These are phyloP conservation scores for Nasonia giraulti DNA, from an alignment of 1,140 invertebrate species.

Conservation along the genomic window DNA sequence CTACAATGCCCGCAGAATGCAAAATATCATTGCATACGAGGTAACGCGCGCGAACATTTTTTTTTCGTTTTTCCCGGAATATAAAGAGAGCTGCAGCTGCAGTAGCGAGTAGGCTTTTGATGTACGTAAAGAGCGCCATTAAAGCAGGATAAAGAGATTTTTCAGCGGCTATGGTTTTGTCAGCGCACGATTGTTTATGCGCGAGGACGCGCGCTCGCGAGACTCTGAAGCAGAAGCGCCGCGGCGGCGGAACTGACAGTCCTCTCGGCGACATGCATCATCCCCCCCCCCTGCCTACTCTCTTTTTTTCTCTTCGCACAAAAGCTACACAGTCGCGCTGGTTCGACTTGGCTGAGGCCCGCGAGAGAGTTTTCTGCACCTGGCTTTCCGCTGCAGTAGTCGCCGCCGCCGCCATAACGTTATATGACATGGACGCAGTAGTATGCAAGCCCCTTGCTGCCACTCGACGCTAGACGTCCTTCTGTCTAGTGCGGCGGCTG, in stretches of 20 bases:
- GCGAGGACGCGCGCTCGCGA: background rate
- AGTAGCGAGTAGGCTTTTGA: background rate
- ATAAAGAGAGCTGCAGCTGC: background rate
- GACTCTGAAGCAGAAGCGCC: background rate
- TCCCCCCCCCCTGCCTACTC: background rate
- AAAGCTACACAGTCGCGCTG: background rate
- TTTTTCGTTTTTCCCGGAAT: background rate
- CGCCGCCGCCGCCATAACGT: background rate
- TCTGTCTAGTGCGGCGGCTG: background rate
- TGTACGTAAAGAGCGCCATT: slow-evolving; percentile 3
- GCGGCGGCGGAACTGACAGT: background rate
- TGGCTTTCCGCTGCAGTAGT: background rate
- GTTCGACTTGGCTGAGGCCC: background rate
- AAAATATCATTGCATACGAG: background rate
- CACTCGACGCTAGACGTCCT: background rate
- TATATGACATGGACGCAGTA: background rate
- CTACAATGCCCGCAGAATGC: background rate
- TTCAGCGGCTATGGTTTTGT: slow-evolving; percentile 1
- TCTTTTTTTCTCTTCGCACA: background rate
- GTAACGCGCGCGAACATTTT: background rate
- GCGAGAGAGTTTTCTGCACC: background rate
- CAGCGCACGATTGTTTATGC: background rate
- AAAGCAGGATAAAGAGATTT: slow-evolving; percentile 4
- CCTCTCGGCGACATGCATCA: background rate
- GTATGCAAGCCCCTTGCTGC: background rate